phyloP scores from a whole-genome alignment of 1,140 invertebrate genomes.

The Hesperophylax magnus region DNA sequence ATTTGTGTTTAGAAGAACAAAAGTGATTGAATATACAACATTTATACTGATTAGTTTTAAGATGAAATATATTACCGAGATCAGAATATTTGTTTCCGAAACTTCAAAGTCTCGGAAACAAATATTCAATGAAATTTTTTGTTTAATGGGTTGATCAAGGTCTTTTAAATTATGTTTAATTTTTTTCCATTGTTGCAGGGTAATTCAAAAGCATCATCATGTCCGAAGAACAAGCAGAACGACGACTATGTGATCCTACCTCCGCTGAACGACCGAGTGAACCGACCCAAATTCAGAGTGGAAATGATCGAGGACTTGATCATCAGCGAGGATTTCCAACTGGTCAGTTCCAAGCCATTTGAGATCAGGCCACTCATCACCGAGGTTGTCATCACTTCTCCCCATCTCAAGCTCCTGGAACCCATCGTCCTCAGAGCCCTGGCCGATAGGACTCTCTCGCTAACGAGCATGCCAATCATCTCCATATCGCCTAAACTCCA shows the following conservation, averaged over 20 bases:
- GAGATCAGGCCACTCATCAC: neutral
- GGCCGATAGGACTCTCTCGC: neutral
- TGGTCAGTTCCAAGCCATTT: neutral
- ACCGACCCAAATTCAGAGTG: conserved; percentile 16
- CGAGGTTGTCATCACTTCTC: neutral
- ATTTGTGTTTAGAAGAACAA: too few species aligned
- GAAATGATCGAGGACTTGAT: conserved; percentile 24
- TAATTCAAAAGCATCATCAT: neutral
- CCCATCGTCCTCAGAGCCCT: neutral
- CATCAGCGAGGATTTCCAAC: conserved; percentile 23
- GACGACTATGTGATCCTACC: conserved; percentile 8
- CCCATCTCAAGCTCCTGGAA: conserved; percentile 1
- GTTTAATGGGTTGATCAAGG: too few species aligned
- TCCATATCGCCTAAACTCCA: conserved; percentile 1
- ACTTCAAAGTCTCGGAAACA: too few species aligned
- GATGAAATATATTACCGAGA: too few species aligned
- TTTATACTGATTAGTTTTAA: too few species aligned
- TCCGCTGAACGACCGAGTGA: neutral
- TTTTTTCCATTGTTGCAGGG: neutral
- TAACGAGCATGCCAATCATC: conserved; percentile 11
- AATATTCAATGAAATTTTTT: too few species aligned
- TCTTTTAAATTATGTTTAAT: neutral
- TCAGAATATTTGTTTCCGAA: too few species aligned
- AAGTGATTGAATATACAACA: too few species aligned
- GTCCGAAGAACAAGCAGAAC: neutral